Evolutionary conservation across 2,888 invertebrate genomes (phyloP).

Genomic region (Ectobius pallidus): DNA sequence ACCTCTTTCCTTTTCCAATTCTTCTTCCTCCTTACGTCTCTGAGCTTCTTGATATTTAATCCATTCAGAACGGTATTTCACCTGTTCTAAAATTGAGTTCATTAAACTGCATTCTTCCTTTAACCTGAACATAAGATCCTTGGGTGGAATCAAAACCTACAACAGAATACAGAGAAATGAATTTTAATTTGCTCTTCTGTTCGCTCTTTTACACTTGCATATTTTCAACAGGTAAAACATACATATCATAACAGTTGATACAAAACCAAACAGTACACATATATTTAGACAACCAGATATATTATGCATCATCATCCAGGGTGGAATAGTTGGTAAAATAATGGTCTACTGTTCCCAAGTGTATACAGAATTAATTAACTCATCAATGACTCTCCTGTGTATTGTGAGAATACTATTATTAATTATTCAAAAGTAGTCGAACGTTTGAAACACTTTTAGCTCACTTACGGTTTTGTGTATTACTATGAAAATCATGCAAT

Average conservation of each 20-base stretch:
- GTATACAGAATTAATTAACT: too few species aligned
- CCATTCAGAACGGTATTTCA: slow-evolving; percentile 96
- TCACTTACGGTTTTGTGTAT: too few species aligned
- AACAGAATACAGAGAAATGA: slow-evolving; percentile 37
- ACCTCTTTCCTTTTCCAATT: slow-evolving; percentile 90
- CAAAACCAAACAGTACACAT: not conserved
- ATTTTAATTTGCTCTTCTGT: slow-evolving; percentile 31
- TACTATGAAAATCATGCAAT: too few species aligned
- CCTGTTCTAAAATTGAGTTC: slow-evolving; percentile 79
- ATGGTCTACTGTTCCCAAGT: too few species aligned
- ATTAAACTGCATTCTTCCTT: slow-evolving; percentile 76
- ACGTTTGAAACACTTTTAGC: too few species aligned
- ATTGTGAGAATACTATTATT: too few species aligned
- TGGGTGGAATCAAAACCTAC: slow-evolving; percentile 88
- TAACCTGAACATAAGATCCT: slow-evolving; percentile 81
- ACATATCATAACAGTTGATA: not conserved
- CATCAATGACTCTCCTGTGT: too few species aligned
- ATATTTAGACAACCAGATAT: too few species aligned
- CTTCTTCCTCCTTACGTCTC: slow-evolving; percentile 91
- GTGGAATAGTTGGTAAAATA: too few species aligned
- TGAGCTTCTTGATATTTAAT: slow-evolving; percentile 93
- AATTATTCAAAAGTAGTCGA: too few species aligned
- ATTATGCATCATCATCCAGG: too few species aligned
- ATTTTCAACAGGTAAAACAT: not conserved
- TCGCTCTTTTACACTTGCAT: not conserved